These are phyloP conservation scores for Phrynosoma platyrhinos DNA, from an alignment of 2,113 vertebrate species.

Conservation along the genomic window DNA sequence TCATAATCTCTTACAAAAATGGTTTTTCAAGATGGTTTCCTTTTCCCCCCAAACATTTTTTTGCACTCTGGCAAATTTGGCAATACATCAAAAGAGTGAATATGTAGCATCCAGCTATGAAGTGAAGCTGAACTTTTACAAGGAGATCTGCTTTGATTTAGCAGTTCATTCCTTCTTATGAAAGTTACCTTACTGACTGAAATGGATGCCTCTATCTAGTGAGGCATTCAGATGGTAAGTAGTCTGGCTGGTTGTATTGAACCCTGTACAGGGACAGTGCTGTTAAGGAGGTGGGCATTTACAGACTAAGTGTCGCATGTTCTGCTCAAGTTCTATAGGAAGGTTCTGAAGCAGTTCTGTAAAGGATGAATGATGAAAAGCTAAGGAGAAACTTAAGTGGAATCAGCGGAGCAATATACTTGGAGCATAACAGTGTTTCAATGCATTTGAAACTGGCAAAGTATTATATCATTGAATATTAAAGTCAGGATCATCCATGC, in stretches of 20 bases:
- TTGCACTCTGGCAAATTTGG: neutral
- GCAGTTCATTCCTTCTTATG: neutral
- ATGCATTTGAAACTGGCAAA: neutral
- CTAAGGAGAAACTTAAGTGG: too few species aligned
- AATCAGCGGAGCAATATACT: neutral
- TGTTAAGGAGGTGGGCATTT: neutral
- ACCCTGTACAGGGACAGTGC: neutral
- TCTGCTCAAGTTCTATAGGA: neutral
- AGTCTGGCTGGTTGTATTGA: neutral
- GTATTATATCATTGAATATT: too few species aligned
- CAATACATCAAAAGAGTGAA: neutral
- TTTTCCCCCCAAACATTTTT: neutral
- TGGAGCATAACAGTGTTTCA: neutral
- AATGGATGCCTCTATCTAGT: neutral
- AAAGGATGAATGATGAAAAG: neutral
- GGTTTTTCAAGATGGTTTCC: neutral
- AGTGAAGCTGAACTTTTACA: neutral
- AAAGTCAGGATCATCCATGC: too few species aligned
- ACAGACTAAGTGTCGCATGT: neutral
- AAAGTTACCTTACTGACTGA: neutral
- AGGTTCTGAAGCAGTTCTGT: neutral
- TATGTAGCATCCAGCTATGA: neutral
- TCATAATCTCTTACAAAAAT: neutral
- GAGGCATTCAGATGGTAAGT: neutral
- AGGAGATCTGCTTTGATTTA: neutral